phyloP scores from a whole-genome alignment of 2,797 vertebrate species.

The Morelia viridis region DNA sequence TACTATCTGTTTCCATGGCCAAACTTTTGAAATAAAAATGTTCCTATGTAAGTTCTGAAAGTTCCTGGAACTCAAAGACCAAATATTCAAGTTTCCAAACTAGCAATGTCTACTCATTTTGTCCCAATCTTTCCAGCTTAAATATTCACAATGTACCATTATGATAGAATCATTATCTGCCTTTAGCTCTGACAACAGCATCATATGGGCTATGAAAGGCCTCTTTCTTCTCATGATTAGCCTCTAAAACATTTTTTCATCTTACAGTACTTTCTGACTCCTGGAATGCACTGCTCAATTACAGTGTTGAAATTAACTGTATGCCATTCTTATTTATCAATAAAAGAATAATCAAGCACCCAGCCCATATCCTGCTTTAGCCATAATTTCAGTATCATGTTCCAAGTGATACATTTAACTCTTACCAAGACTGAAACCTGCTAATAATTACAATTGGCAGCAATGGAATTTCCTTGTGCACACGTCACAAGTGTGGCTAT shows the following conservation, averaged over 20 bases:
- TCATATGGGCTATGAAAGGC: conserved; percentile 85
- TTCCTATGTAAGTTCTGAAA: conserved; percentile 63
- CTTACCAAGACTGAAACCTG: conserved; percentile 70
- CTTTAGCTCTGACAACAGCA: conserved; percentile 87
- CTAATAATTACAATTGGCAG: conserved; percentile 54
- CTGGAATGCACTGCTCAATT: conserved; percentile 87
- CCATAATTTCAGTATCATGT: conserved; percentile 79
- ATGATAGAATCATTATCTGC: conserved; percentile 91
- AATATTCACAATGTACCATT: conserved; percentile 90
- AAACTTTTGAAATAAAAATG: conserved; percentile 70
- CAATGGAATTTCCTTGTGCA: conserved; percentile 55
- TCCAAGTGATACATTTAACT: conserved; percentile 77
- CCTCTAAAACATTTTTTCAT: conserved; percentile 87
- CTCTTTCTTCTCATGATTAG: conserved; percentile 90
- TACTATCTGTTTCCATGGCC: conserved; percentile 60
- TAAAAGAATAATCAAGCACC: conserved; percentile 82
- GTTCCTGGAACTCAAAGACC: conserved; percentile 75
- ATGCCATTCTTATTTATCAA: conserved; percentile 80
- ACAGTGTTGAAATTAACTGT: conserved; percentile 86
- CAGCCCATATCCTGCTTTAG: conserved; percentile 75
- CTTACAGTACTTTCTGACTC: conserved; percentile 81
- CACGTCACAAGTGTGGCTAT: conserved; percentile 57
- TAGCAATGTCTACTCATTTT: conserved; percentile 81
- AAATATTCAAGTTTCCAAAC: conserved; percentile 78
- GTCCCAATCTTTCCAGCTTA: conserved; percentile 82